Evolutionary conservation across 2,113 vertebrate species (phyloP), one percentile per base, ranked within the genome.

Genomic region (Brachypteracias leptosomus): DNA sequence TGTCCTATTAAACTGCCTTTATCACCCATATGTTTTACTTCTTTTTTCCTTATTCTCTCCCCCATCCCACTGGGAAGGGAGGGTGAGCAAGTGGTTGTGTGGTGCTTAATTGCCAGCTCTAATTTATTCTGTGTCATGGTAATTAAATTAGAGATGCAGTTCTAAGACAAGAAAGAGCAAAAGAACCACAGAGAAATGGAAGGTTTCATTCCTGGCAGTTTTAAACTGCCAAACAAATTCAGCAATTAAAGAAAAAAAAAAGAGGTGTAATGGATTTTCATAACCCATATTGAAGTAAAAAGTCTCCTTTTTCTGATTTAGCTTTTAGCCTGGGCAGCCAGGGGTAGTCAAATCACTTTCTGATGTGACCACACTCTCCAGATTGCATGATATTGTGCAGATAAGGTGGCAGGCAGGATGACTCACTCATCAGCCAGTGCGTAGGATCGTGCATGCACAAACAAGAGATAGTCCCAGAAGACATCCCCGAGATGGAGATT

Each of bases 351-450:
- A 93, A 86, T 66, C 33, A 33, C 46, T 61, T 62, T 93, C 13
- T 88, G 80, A 31, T 80, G 72, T 55, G 75, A 63, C 44, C 75
- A n/a, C 18, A 7, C 33, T 7, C 62, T 49, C 51, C 75, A 89
- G 88, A 83, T 95, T 91, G 66, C 84, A 83, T 11, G 22, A 68
- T 20, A 10, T 42, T 78, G 91, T 78, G 78, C 59, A 87, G 91
- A 90, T 72, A 92, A 95, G 82, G 76, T 85, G 72, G 49, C 46
- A 85, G 86, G 88, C 73, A 73, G 82, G 44, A 88, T 96, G 96
- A 97, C n/a, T 97, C 95, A 97, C 77, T 67, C 85, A 65, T 95
- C 95, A 95, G 92, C 88, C 84, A n/a, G 13, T 13, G 67, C 58
- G 73, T 90, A 52, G 82, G 92, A 96, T 93, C n/a, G 3, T 55